Evolutionary conservation across 2,113 vertebrate species (phyloP), one percentile per base, ranked within the genome.

Genomic region (Smithornis capensis): DNA sequence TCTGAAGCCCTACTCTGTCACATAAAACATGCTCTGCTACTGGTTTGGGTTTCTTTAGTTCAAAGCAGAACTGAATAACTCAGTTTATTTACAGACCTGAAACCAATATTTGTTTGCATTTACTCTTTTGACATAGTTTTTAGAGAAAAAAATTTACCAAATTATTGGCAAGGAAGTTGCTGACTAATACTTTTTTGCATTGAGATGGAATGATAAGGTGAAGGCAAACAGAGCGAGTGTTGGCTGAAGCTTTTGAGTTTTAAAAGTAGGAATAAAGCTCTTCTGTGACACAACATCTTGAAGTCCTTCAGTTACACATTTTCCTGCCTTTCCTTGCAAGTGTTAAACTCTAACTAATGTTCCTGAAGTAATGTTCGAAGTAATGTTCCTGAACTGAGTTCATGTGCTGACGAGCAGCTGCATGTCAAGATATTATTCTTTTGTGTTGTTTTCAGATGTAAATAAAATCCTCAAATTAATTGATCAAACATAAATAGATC

Each of bases 81-180:
- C 42, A 60, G 53, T 96, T 97, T 97, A 78, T 94, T 97, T 95
- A 82, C 29, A 45, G 93, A 95, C 82, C 55, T 95, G 88, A 96
- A 96, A 90, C 42, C 55, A 90, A 3, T 95, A 95, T 96, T 95
- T 97, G 42, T 77, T 95, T 89, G 62, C 60, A 40, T 94, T 94
- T 90, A 59, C 79, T 55, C 47, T 84, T 94, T 86, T 95, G 87
- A 82, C 62, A 71, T 90, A 22, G 69, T 23, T 93, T 91, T 88
- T 83, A 91, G 71, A 83, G 73, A 92, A 70, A 56, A 90, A 9
- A 1, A 29, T 92, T 95, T 89, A 76, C 67, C 86, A 91, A 63
- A 62, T 74, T 67, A 63, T 77, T 93, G 92, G 52, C 92, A 92
- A 62, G 78, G 40, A 80, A 73, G 45, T 89, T 93, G 42, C 89